Evolutionary conservation across 1,140 invertebrate genomes (phyloP), one percentile per base, ranked within the genome.

Genomic region (Pseudachorutes palmiensis): DNA sequence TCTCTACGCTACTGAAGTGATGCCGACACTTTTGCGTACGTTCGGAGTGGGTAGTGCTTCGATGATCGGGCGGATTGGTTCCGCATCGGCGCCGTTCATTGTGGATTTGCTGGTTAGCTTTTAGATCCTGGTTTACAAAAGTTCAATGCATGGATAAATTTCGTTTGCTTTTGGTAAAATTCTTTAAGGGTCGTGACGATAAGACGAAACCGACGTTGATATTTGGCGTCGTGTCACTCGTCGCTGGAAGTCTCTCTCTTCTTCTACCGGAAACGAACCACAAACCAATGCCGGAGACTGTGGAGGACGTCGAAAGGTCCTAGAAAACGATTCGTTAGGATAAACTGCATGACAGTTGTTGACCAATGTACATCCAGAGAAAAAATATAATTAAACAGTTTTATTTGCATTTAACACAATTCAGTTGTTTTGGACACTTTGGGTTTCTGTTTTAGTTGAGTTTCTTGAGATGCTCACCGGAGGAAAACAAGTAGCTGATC

Each of bases 1-100:
- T 64, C 72, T 82, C 2, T 82, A 81, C 69, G 78, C 80, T 2
- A 78, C 80, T 12, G 81, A 82, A 70, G 31, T 78, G 0, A 76
- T 77, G 65, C 80, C 81, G 0, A 82, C 81, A 0, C 74, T 77
- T 1, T 71, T 82, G 19, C 72, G 81, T 36, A 80, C 79, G 31
- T 75, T 76, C 30, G 79, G 75, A 19, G 58, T 82, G 24, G 81
- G 81, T 5, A 74, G 75, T 0, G 73, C 77, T 19, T 79, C 77
- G 1, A 76, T 78, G 55, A 70, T 69, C 30, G 80, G 78, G 2
- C 66, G 80, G 31, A 62, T 80, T n/a, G 80, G 80, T 9, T 77
- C 77, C 12, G 79, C 80, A 57, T 64, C 77, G 16, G 77, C 80
- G 2, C 80, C 81, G 14, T 77, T 62, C 60, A 68, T 75, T 31